These are phyloP conservation scores for Schrankia costaestrigalis DNA, from an alignment of 2,888 invertebrate genomes.

Conservation along the genomic window DNA sequence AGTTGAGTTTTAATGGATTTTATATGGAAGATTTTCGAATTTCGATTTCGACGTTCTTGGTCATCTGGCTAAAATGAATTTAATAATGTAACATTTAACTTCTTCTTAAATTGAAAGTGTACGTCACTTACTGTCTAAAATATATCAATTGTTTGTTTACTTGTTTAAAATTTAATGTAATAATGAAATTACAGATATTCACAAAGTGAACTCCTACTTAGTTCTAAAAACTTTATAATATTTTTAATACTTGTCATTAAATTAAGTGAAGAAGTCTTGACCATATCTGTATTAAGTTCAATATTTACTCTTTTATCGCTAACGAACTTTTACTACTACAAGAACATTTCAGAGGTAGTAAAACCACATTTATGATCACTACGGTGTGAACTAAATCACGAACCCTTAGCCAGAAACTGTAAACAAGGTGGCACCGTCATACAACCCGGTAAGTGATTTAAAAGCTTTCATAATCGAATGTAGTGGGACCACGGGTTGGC, in stretches of 20 bases:
- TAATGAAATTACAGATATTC: not conserved
- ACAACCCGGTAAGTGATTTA: slow-evolving; percentile 61
- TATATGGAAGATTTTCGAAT: too few relatives aligned
- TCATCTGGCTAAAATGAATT: too few relatives aligned
- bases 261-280: too few relatives aligned
- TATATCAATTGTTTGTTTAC: not conserved
- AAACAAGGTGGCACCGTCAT: slow-evolving; percentile 51
- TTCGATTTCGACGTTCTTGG: too few relatives aligned
- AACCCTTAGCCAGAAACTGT: slow-evolving; percentile 28
- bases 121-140: not conserved
- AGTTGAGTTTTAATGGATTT: slow-evolving; percentile 8
- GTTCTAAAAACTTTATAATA: too few relatives aligned
- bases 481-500: slow-evolving; percentile 37
- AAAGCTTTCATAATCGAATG: slow-evolving; percentile 64
- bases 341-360: too few relatives aligned
- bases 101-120: not conserved
- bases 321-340: too few relatives aligned
- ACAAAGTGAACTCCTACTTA: slow-evolving; percentile 20
- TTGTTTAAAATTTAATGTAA: not conserved
- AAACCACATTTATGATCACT: too few relatives aligned
- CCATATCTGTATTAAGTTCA: too few relatives aligned
- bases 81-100: too few relatives aligned
- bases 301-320: too few relatives aligned
- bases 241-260: too few relatives aligned
- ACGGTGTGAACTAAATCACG: slow-evolving; percentile 13